Percentiles rank a stretch among this genome's conserved stretches.
These are phyloP conservation scores for Carpatolechia fugitivella DNA, from an alignment of 2,888 invertebrate species.

Conservation along the genomic window DNA sequence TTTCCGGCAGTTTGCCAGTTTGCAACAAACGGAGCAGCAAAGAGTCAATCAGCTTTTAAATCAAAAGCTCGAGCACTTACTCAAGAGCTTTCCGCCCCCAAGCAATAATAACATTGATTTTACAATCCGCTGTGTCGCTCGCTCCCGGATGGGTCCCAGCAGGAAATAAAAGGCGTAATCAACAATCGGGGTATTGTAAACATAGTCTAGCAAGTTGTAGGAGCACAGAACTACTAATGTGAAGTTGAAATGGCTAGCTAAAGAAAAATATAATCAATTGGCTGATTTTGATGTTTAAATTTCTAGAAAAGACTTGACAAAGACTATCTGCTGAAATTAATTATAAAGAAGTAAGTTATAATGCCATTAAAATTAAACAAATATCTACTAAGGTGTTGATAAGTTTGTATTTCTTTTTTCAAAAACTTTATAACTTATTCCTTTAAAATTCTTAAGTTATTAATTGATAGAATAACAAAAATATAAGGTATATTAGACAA, in stretches of 20 bases:
- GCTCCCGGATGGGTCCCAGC: not conserved
- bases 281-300: too few species aligned
- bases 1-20: not conserved
- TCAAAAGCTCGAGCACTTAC: not conserved
- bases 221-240: not conserved
- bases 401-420: too few species aligned
- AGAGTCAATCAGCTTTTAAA: slow-evolving; percentile 2
- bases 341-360: too few species aligned
- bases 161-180: slow-evolving; percentile 7
- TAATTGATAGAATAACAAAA: too few species aligned
- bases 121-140: slow-evolving; percentile 1
- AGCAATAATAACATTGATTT: slow-evolving; percentile 8
- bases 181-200: slow-evolving; percentile 7
- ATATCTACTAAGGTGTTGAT: too few species aligned
- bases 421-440: too few species aligned
- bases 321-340: too few species aligned
- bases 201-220: not conserved
- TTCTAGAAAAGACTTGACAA: too few species aligned
- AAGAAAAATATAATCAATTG: too few species aligned
- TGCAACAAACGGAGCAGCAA: not conserved
- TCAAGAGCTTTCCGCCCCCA: not conserved
- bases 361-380: too few species aligned
- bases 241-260: too few species aligned
- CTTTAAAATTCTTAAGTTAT: too few species aligned
- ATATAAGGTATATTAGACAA: not conserved